Evolutionary conservation across 2,113 vertebrate species (phyloP), one percentile per base, ranked within the genome.

Genomic region (Thryonomys swinderianus): DNA sequence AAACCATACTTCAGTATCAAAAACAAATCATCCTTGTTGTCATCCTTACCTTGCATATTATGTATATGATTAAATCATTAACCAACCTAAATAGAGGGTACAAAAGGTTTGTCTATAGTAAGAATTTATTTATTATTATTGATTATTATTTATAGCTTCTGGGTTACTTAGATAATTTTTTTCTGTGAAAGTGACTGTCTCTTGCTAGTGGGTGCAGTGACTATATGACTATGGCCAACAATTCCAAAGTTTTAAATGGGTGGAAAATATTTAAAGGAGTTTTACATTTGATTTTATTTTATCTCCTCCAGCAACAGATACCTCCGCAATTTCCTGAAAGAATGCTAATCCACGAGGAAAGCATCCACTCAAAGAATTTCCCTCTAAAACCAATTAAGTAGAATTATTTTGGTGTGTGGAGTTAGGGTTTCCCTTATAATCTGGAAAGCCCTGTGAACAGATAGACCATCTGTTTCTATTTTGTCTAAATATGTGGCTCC

Each of bases 381-480:
- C 14, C 88, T 59, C 59, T 84, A 51, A 91, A 37, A 84, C 40
- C 88, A 96, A 21, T 79, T 87, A 92, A 79, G 37, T 76, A 79
- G 80, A 88, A 76, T 95, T 83, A 76, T 53, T 88, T 69, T 90
- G 27, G 20, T 62, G 53, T 78, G 13, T 96, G 59, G 66, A 18
- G 4, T 83, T 88, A 88, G 48, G 27, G 59, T 14, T 18, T 21
- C 40, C 10, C 30, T 88, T 91, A 25, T 88, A 88, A 74, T 92
- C 45, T 92, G 88, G 37, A 94, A 89, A 67, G 37, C 74, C 71
- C 71, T 90, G 3, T 90, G 27, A 82, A 37, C 57, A 90, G 45
- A 57, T n/a, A 83, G 64, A 61, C 88, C 92, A 90, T 85, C 93
- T 96, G 79, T 93, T 81, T 95, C 84, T 71, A 27, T 78, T 80